Percentiles rank a stretch among this genome's conserved stretches.
Evolutionary conservation across 2,113 vertebrate genomes (phyloP).

Genomic region (Okapia johnstoni): DNA sequence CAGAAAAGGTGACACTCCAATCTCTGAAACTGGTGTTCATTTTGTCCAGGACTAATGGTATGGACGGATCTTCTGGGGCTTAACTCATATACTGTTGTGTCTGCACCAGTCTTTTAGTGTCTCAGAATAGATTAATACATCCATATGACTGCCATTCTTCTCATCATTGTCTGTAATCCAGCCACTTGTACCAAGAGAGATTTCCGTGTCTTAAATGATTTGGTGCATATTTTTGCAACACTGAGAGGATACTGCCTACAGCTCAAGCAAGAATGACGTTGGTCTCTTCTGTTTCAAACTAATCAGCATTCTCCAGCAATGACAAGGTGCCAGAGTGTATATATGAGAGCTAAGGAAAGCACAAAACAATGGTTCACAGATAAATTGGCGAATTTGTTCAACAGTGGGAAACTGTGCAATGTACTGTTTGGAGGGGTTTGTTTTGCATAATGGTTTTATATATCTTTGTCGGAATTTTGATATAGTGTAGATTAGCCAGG

Average conservation of each 20-base stretch:
- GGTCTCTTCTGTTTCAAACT: constrained; percentile 70
- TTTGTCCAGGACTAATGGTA: constrained; percentile 78
- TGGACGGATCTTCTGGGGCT: constrained; percentile 82
- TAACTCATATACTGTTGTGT: constrained; percentile 78
- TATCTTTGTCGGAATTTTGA: constrained; percentile 67
- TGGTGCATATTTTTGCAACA: constrained; percentile 81
- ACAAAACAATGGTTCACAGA: constrained; percentile 71
- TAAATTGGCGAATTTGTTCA: constrained; percentile 61
- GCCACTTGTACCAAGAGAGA: constrained; percentile 75
- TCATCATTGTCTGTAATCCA: constrained; percentile 80
- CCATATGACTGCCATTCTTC: constrained; percentile 81
- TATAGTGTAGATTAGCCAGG: constrained; percentile 58
- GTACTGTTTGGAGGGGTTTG: constrained; percentile 66
- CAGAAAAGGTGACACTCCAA: constrained; percentile 97
- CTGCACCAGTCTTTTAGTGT: constrained; percentile 82
- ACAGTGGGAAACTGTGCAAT: constrained; percentile 78
- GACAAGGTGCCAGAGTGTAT: constrained; percentile 77
- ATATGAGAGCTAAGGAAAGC: constrained; percentile 74
- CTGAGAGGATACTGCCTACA: constrained; percentile 78
- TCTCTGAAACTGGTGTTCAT: constrained; percentile 74
- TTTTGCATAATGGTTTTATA: constrained; percentile 63
- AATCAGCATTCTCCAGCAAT: constrained; percentile 71
- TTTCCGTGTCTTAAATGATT: constrained; percentile 81
- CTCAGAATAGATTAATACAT: constrained; percentile 81
- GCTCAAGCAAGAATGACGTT: constrained; percentile 58